A percentile compares a stretch with the other conserved stretches of the same genome.
phyloP scores from a whole-genome alignment of 2,888 invertebrate species.

The Drosophila macrospina region DNA sequence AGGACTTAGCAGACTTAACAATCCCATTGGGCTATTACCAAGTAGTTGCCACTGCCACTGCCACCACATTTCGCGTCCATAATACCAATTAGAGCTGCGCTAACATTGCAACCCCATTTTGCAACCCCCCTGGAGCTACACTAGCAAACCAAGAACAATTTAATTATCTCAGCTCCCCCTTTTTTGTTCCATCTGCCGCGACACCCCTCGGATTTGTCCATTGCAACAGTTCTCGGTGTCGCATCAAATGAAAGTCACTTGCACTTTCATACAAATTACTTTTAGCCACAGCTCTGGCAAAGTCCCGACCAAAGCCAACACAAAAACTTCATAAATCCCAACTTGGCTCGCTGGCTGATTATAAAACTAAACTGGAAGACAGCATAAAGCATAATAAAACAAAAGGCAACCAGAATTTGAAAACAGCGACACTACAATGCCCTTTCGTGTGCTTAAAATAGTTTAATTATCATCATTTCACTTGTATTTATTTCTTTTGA shows the following conservation, averaged over 20 bases:
- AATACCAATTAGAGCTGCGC: conserved; percentile 47
- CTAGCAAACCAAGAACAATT: conserved; percentile 45
- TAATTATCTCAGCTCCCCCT: conserved; percentile 52
- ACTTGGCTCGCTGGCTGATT: conserved; percentile 61
- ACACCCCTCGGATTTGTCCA: not conserved
- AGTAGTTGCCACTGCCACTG: conserved; percentile 4
- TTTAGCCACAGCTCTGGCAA: conserved; percentile 41
- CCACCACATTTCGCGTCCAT: conserved; percentile 9
- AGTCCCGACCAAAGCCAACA: conserved; percentile 24
- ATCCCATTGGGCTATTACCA: conserved; percentile 15
- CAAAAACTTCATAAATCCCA: conserved; percentile 67
- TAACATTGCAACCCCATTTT: not conserved
- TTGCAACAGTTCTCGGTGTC: conserved; percentile 46
- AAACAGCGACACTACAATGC: conserved; percentile 10
- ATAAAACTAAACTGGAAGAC: conserved; percentile 51
- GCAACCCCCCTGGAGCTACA: not conserved
- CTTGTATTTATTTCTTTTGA: too few relatives aligned
- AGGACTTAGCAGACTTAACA: not conserved
- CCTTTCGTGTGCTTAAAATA: conserved; percentile 12
- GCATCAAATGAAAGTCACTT: conserved; percentile 72
- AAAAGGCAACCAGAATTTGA: not conserved
- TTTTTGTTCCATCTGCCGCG: not conserved
- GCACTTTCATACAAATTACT: conserved; percentile 79
- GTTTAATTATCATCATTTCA: too few relatives aligned
- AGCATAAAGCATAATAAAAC: conserved; percentile 33